phyloP scores from a whole-genome alignment of 1,140 invertebrate species.

The Drosophila nasuta region DNA sequence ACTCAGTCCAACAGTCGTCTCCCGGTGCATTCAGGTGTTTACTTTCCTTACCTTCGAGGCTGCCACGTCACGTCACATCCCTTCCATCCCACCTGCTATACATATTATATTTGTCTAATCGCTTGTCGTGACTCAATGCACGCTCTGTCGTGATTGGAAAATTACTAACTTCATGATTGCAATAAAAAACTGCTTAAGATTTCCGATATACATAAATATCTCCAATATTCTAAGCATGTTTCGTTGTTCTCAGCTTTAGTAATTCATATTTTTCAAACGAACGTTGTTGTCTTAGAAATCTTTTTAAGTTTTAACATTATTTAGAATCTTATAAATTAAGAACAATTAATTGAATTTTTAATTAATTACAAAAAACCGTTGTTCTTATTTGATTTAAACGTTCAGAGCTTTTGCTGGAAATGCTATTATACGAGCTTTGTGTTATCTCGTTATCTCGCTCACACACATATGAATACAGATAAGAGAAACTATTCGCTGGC shows the following conservation, averaged over 20 bases:
- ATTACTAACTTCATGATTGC: slow-evolving; percentile 8
- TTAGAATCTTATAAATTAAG: background rate
- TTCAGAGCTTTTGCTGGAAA: slow-evolving; percentile 2
- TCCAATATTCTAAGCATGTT: no score
- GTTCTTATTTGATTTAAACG: background rate
- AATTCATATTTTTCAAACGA: no score
- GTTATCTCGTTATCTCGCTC: slow-evolving; percentile 2
- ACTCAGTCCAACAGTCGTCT: slow-evolving; percentile 9
- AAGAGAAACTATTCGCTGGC: background rate
- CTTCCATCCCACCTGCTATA: background rate
- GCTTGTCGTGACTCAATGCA: slow-evolving; percentile 3
- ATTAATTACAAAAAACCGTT: background rate
- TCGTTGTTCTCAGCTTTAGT: no score
- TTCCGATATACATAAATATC: background rate
- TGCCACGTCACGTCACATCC: background rate
- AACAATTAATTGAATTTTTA: background rate
- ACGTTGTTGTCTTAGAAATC: no score
- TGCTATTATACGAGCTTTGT: background rate
- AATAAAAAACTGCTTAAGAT: slow-evolving; percentile 9
- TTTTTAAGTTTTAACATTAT: no score
- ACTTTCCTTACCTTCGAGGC: slow-evolving; percentile 4
- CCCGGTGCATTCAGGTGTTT: slow-evolving; percentile 34
- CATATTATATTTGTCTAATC: background rate
- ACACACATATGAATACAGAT: background rate
- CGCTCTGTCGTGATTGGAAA: slow-evolving; percentile 8